phyloP scores from a whole-genome alignment of 2,797 vertebrate species.

The Gymnothorax reevesii region DNA sequence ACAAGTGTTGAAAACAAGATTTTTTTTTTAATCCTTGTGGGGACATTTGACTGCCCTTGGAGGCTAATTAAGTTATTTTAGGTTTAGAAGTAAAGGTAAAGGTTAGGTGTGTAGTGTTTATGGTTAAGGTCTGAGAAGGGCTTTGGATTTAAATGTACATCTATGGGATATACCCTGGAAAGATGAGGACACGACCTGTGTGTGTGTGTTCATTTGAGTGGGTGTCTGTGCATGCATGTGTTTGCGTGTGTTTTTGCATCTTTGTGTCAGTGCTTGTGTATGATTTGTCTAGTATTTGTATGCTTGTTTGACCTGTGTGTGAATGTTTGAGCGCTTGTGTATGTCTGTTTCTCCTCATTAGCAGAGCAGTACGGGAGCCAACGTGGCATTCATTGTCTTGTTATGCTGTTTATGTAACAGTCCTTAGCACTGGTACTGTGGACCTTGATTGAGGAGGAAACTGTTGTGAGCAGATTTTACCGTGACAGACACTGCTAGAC shows the following conservation, averaged over 20 bases:
- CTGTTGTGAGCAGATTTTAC: not conserved
- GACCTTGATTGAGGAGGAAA: not conserved
- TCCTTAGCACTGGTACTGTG: not conserved
- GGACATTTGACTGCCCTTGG: too few relatives aligned
- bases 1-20: too few relatives aligned
- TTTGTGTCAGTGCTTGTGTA: not conserved
- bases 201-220: not conserved
- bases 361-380: not conserved
- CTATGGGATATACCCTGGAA: too few relatives aligned
- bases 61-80: too few relatives aligned
- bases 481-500: not conserved
- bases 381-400: not conserved
- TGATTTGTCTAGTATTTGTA: not conserved
- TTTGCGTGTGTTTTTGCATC: not conserved
- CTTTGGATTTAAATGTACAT: too few relatives aligned
- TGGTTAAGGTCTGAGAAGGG: too few relatives aligned
- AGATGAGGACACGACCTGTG: not conserved
- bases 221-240: too few relatives aligned
- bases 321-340: too few relatives aligned
- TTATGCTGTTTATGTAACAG: not conserved
- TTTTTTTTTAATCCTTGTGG: too few relatives aligned
- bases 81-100: too few relatives aligned
- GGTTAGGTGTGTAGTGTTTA: too few relatives aligned
- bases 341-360: not conserved
- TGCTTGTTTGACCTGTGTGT: not conserved